Base-by-base conservation (phyloP, 2,888 invertebrate genomes). In the Dynastes hyllus region DNA sequence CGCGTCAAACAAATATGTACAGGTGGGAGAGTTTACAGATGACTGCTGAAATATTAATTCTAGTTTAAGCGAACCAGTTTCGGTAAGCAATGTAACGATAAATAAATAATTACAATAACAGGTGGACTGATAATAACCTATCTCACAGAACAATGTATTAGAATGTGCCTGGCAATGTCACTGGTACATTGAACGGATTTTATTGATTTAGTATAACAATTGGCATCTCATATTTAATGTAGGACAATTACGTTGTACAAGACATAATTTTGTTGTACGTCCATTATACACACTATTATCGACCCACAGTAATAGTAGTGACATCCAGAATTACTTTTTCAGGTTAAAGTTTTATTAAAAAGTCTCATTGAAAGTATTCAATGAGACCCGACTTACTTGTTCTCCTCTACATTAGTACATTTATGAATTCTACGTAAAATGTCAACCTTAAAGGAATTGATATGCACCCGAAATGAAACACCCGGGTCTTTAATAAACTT, bases 101-200 rank as follows among this genome's bases (percentile, higher is more conserved):
- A 40, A 75, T 61, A 61, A 50, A 75, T 45, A 6, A 75, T 27
- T 27, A 50, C 40, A 61, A 75, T 40, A 45, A 8, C 73, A 75
- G 73, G 50, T 75, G 73, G 45, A 27, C 22, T 63, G 27, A 50
- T 75, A 40, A 40, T 61, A 61, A 75, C 73, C 73, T 61, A 75
- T 45, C 73, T 75, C 61, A 75, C 73, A 75, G 45, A 45, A 61
- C 50, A 75, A 75, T n/a, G 73, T 40, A 73, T 75, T 75, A 75
- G 5, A 32, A 32, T 63, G 9, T 22, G 8, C 16, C 55, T 22
- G 32, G 11, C 63, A 63, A 11, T 27, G 63, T 63, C 27, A 63
- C 13, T 13, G 27, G 32, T 29, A 63, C 29, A 29, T 29, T 13
- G 32, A 29, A 9, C 11, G 29, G 29, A 1, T 11, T 32, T 13